Conservation (phyloP, 2,113 vertebrate species). For the Hyla sarda region DNA sequence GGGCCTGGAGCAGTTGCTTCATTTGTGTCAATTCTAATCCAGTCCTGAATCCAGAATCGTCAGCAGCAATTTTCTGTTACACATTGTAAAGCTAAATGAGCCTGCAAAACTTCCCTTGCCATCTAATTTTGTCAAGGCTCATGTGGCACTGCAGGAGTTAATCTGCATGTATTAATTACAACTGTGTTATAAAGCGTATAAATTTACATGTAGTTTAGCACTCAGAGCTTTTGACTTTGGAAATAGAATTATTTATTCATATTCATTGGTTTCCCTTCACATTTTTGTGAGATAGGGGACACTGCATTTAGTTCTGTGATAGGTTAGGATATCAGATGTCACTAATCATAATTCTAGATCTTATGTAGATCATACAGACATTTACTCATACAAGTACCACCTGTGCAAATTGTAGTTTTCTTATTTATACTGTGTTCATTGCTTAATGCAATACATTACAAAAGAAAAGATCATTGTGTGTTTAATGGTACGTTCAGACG, state of each 20-base stretch:
- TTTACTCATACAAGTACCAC: too few species aligned
- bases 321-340: too few species aligned
- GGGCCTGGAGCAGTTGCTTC: too few species aligned
- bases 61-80: not conserved
- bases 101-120: slow-evolving; percentile 11
- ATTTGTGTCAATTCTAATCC: not conserved
- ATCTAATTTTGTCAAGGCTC: not conserved
- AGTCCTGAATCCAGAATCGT: not conserved
- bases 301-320: not conserved
- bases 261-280: not conserved
- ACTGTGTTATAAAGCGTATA: not conserved
- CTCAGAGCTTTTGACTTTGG: not conserved
- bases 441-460: too few species aligned
- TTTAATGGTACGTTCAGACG: too few species aligned
- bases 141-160: slow-evolving; percentile 23
- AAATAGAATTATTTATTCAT: not conserved
- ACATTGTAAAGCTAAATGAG: slow-evolving; percentile 9
- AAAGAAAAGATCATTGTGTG: too few species aligned
- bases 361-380: too few species aligned
- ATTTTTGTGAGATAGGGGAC: not conserved
- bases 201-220: not conserved
- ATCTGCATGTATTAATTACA: not conserved
- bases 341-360: too few species aligned
- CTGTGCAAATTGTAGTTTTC: too few species aligned
- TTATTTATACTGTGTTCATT: too few species aligned